These are phyloP conservation scores for Saccopteryx bilineata DNA, from an alignment of 2,113 vertebrate genomes.

Conservation along the genomic window DNA sequence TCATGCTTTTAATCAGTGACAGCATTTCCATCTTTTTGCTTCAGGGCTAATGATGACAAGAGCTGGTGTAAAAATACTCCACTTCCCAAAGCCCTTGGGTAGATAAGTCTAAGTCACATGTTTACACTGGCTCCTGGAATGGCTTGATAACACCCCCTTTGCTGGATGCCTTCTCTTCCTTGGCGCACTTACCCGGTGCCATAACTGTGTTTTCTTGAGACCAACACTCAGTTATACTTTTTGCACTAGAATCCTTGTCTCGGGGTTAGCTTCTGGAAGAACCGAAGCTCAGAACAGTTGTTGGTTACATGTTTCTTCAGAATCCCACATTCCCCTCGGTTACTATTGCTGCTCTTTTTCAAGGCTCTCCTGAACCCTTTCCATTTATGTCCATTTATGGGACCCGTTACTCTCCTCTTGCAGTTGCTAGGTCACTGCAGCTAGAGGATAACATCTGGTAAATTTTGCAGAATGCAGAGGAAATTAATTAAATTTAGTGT, in stretches of 20 bases:
- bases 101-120: background rate
- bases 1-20: background rate
- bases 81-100: slow-evolving; percentile 1
- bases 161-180: background rate
- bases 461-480: background rate
- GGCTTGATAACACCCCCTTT: background rate
- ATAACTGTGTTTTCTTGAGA: background rate
- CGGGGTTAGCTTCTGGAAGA: background rate
- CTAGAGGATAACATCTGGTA: background rate
- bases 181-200: background rate
- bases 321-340: background rate
- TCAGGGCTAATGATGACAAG: background rate
- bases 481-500: background rate
- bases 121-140: background rate
- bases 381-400: background rate
- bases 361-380: background rate
- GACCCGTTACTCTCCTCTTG: background rate
- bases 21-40: background rate
- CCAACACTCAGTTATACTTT: background rate
- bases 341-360: background rate
- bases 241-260: background rate
- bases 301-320: background rate
- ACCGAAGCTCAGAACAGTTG: background rate
- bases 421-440: background rate
- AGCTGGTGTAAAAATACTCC: background rate